Conservation (phyloP, 2,888 invertebrate genomes). For the Lacanobia wlatinum region DNA sequence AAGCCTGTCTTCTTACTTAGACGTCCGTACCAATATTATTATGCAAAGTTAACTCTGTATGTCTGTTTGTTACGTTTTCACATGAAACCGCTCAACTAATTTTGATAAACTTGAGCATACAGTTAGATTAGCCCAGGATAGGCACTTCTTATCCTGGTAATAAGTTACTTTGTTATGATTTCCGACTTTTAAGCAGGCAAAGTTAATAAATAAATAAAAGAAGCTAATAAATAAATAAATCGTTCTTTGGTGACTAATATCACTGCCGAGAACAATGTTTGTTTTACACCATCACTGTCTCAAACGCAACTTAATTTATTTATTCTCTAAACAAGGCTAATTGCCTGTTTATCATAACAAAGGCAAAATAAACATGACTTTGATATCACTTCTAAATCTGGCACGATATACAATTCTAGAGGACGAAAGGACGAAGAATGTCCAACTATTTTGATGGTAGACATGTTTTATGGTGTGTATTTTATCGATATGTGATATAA, state of each 20-base stretch:
- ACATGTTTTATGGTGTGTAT: not conserved
- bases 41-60: too few relatives aligned
- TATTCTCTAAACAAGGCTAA: not conserved
- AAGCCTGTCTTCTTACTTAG: too few relatives aligned
- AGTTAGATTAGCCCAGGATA: too few relatives aligned
- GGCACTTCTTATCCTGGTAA: too few relatives aligned
- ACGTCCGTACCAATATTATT: too few relatives aligned
- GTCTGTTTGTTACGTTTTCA: too few relatives aligned
- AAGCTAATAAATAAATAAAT: not conserved
- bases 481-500: not conserved
- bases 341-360: not conserved
- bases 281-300: too few relatives aligned
- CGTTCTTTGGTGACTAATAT: not conserved
- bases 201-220: too few relatives aligned
- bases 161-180: too few relatives aligned
- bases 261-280: not conserved
- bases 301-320: not conserved
- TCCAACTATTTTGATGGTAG: constrained; percentile 2
- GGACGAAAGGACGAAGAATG: not conserved
- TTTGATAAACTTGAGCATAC: too few relatives aligned
- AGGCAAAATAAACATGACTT: constrained; percentile 5
- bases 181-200: too few relatives aligned
- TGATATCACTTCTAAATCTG: constrained; percentile 13
- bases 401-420: not conserved
- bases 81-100: too few relatives aligned